A percentile compares a stretch with the other conserved stretches of the same genome.
Conservation (phyloP, 2,888 invertebrate species). For the Actias luna region DNA sequence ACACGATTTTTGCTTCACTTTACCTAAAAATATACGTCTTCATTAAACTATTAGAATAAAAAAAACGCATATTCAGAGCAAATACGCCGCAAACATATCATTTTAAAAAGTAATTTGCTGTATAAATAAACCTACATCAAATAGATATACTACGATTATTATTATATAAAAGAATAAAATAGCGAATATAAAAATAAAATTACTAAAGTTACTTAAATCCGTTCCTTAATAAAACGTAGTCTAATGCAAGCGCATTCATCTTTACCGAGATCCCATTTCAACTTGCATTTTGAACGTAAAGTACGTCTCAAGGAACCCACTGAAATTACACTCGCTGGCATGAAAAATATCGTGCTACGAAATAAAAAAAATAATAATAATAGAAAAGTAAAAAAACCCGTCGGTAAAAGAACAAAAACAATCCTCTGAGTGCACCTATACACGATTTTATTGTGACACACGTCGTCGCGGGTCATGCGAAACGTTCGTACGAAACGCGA, state of each 20-base stretch:
- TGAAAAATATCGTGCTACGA: slow-evolving; percentile 26
- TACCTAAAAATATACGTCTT: too few relatives aligned
- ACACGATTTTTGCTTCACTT: too few relatives aligned
- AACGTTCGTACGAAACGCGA: slow-evolving; percentile 23
- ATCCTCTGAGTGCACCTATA: slow-evolving; percentile 68
- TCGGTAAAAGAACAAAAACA: slow-evolving; percentile 62
- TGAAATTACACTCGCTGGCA: slow-evolving; percentile 43
- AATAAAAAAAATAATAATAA: slow-evolving; percentile 16
- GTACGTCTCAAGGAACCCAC: slow-evolving; percentile 48
- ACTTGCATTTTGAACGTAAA: slow-evolving; percentile 38
- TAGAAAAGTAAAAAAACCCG: not conserved
- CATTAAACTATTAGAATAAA: too few relatives aligned
- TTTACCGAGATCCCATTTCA: slow-evolving; percentile 28
- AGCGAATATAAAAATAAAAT: not conserved
- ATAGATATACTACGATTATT: too few relatives aligned
- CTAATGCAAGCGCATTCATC: slow-evolving; percentile 28
- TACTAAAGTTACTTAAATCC: not conserved
- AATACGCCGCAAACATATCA: too few relatives aligned
- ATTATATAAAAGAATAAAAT: not conserved
- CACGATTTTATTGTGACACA: slow-evolving; percentile 25
- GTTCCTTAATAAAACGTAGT: slow-evolving; percentile 10
- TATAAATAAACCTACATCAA: too few relatives aligned
- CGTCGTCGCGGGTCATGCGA: slow-evolving; percentile 28
- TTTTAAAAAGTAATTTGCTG: too few relatives aligned
- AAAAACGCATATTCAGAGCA: too few relatives aligned